These are phyloP conservation scores for Endotricha flammealis DNA, from an alignment of 2,888 invertebrate genomes.

Conservation along the genomic window DNA sequence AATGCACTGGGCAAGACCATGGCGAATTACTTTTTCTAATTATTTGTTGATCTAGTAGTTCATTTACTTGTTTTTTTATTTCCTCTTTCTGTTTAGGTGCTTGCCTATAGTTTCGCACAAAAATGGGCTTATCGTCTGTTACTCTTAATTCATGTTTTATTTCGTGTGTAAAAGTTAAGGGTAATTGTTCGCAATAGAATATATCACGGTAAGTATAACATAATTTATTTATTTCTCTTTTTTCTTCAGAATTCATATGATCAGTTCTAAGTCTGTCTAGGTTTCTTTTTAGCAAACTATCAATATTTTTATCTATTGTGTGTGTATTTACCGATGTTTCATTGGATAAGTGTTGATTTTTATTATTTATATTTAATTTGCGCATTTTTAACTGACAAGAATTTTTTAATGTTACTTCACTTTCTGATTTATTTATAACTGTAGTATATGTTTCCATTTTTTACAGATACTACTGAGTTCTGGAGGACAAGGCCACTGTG, in stretches of 20 bases:
- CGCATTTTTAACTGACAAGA: no score
- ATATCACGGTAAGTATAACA: constrained; percentile 32
- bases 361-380: no score
- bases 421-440: no score
- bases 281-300: no score
- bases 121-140: constrained; percentile 23
- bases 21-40: constrained; percentile 22
- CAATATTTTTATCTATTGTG: no score
- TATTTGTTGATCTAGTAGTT: constrained; percentile 22
- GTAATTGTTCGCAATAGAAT: constrained; percentile 31
- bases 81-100: constrained; percentile 19
- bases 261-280: constrained; percentile 16
- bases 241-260: constrained; percentile 34
- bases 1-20: constrained; percentile 21
- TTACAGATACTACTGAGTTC: no score
- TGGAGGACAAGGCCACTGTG: no score
- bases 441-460: no score
- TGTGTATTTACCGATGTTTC: no score
- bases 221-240: constrained; percentile 22
- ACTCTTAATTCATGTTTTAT: constrained; percentile 35
- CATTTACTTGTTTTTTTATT: constrained; percentile 21
- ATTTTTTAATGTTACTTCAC: no score
- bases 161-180: constrained; percentile 29
- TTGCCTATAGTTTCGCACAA: constrained; percentile 19
- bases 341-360: no score